phyloP scores from a whole-genome alignment of 2,888 invertebrate genomes.

The Hyalella azteca region DNA sequence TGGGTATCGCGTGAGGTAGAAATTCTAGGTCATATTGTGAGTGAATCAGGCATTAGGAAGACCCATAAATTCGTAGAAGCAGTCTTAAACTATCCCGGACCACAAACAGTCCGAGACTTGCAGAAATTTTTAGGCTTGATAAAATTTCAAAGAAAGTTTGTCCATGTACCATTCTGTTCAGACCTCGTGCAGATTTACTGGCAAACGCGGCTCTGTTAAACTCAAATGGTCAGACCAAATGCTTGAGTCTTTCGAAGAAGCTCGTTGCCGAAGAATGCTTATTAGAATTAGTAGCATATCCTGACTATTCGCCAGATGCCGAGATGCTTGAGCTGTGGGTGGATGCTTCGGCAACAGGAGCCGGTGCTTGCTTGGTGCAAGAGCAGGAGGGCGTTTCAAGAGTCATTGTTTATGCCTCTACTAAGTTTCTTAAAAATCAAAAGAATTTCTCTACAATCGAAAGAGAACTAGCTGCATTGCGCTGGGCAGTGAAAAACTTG shows the following conservation, averaged over 20 bases:
- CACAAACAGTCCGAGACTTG: too few relatives aligned
- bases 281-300: neutral
- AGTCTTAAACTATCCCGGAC: too few relatives aligned
- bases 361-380: neutral
- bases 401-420: neutral
- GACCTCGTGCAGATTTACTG: neutral
- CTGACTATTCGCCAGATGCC: neutral
- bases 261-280: neutral
- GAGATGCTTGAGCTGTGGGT: neutral
- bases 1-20: too few relatives aligned
- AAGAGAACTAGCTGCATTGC: too few relatives aligned
- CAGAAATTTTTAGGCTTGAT: too few relatives aligned
- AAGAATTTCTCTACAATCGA: neutral
- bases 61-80: too few relatives aligned
- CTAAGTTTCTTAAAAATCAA: neutral
- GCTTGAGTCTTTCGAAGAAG: too few relatives aligned
- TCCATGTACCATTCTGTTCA: too few relatives aligned
- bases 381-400: neutral
- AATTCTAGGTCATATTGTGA: too few relatives aligned
- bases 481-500: too few relatives aligned
- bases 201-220: neutral
- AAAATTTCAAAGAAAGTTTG: too few relatives aligned
- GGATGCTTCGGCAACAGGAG: neutral
- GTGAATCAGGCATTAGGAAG: too few relatives aligned
- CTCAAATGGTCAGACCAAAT: neutral